Percentiles rank a stretch among this genome's conserved stretches.
Conservation (phyloP, 2,888 invertebrate species). For the Fragum whitleyi region DNA sequence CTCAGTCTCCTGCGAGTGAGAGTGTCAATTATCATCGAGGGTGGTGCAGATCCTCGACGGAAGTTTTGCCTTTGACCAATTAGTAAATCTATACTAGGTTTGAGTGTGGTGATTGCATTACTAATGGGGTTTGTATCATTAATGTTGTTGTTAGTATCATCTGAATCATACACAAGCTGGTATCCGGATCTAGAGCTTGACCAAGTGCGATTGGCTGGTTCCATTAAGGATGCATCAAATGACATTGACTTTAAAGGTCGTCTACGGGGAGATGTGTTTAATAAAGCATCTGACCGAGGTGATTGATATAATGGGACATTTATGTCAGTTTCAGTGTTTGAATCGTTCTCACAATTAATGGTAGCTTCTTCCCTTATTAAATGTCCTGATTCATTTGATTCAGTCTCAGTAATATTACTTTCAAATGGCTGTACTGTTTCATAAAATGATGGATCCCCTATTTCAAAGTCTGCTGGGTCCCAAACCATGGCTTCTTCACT, state of each 20-base stretch:
- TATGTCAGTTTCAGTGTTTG: not conserved
- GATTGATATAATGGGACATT: not conserved
- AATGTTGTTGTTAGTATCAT: not conserved
- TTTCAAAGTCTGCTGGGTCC: slow-evolving; percentile 48
- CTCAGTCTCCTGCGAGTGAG: slow-evolving; percentile 49
- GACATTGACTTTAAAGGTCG: slow-evolving; percentile 59
- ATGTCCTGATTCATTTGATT: slow-evolving; percentile 7
- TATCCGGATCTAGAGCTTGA: slow-evolving; percentile 3
- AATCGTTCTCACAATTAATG: not conserved
- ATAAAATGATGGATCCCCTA: not conserved
- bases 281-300: not conserved
- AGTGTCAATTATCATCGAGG: slow-evolving; percentile 48
- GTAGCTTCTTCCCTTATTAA: not conserved
- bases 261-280: not conserved
- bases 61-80: slow-evolving; percentile 24
- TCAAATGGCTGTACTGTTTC: not conserved
- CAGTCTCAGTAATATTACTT: not conserved
- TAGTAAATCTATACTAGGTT: slow-evolving; percentile 12
- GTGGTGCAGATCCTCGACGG: slow-evolving; percentile 53
- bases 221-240: slow-evolving; percentile 38
- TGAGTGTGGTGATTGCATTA: slow-evolving; percentile 36
- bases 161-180: slow-evolving; percentile 10
- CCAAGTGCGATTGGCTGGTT: not conserved
- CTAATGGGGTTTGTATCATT: slow-evolving; percentile 4
- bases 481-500: slow-evolving; percentile 50